phyloP scores from a whole-genome alignment of 2,888 invertebrate genomes.

The Tolmerus cingulatus region DNA sequence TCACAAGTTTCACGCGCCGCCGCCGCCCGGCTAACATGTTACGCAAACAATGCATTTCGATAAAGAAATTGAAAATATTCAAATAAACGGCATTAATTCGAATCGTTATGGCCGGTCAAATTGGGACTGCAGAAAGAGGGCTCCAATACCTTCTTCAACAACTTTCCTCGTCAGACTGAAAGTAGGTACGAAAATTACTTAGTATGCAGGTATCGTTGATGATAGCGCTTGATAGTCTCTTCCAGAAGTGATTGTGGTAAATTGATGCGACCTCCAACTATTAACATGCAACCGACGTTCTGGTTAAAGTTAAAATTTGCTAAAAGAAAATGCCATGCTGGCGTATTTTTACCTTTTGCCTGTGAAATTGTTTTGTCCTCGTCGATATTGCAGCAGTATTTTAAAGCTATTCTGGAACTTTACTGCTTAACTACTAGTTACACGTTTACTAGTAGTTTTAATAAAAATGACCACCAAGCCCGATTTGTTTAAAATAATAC shows the following conservation, averaged over 20 bases:
- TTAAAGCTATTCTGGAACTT: too few relatives aligned
- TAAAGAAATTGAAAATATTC: neutral
- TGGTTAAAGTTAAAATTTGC: neutral
- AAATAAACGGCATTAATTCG: neutral
- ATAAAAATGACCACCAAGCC: too few relatives aligned
- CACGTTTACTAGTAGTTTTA: too few relatives aligned
- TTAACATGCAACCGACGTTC: constrained; percentile 9
- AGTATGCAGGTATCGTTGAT: neutral
- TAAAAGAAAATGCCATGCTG: neutral
- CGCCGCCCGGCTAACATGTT: neutral
- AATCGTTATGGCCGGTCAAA: neutral
- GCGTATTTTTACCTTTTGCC: neutral
- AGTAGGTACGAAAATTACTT: constrained; percentile 9
- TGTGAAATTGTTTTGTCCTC: neutral
- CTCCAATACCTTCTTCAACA: neutral
- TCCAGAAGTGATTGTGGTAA: neutral
- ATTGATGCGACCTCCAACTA: neutral
- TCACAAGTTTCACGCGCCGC: neutral
- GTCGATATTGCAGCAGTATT: neutral
- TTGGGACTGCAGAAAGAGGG: neutral
- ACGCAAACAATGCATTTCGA: constrained; percentile 19
- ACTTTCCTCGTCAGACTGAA: neutral
- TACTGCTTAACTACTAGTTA: too few relatives aligned
- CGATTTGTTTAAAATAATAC: too few relatives aligned
- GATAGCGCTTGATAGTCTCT: neutral